Evolutionary conservation across 1,140 invertebrate genomes (phyloP), one percentile per base, ranked within the genome.

Genomic region (Diorhabda elongata): DNA sequence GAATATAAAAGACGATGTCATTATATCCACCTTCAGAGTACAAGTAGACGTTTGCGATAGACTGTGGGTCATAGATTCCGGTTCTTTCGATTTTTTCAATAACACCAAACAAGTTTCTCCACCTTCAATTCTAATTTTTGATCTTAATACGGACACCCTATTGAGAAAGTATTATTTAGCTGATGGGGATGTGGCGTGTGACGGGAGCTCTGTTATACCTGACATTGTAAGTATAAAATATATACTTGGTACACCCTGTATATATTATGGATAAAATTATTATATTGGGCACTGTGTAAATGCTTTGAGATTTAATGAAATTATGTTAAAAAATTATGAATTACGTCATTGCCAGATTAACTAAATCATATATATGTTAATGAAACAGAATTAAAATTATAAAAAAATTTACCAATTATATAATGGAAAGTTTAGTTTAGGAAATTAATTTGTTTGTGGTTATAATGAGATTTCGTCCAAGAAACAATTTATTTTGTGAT

Each of bases 31-130:
- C 1, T 85, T 86, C 74, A 84, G 88, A 66, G 82, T 88, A 42
- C 84, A 85, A 70, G 84, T 89, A n/a, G 91, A 92, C 78, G 82
- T 82, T 2, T 92, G 90, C 71, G 89, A 91, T 77, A 84, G 91
- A 60, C 81, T 92, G 5, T 92, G 91, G 91, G 88, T 89, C 44
- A 83, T 92, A 76, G 91, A 92, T 77, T 88, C 88, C 5, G 90
- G 90, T 9, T 76, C 90, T 42, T 86, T 88, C 68, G 89, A 91
- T 79, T 89, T 92, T 78, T 80, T 89, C 57, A 90, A 87, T 74
- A 80, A 85, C 63, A 80, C 82, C 44, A 86, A 87, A 68, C 85
- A 87, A 71, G 77, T 88, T n/a, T 83, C 87, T 5, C 85, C 84
- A 8, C 89, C 89, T 3, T 84, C 87, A 0, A 83, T 90, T 44